Conservation (phyloP, 2,797 vertebrate species). For the Spinibarbus caldwelli region DNA sequence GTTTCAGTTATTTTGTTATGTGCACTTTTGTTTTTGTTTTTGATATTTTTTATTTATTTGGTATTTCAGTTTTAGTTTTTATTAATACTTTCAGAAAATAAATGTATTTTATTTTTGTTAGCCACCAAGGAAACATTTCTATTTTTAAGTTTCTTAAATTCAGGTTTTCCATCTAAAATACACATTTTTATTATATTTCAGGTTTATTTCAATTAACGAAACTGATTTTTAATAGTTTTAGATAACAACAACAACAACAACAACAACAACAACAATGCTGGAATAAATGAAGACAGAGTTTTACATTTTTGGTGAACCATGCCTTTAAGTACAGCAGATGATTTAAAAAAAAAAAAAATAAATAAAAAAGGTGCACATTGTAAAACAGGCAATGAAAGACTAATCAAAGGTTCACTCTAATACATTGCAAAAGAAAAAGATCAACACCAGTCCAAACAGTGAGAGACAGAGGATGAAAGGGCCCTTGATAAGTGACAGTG, state of each 20-base stretch:
- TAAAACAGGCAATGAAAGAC: background rate
- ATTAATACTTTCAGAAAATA: background rate
- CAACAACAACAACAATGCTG: background rate
- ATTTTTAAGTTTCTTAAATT: background rate
- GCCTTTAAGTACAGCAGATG: background rate
- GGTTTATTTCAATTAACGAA: background rate
- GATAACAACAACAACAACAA: background rate
- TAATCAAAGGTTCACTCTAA: conserved; percentile 6
- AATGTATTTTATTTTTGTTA: background rate
- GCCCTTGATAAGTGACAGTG: conserved; percentile 21
- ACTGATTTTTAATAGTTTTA: background rate
- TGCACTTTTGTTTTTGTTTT: background rate
- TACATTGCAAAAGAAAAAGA: background rate
- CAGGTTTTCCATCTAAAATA: background rate
- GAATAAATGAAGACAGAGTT: background rate
- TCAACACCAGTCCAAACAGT: conserved; percentile 9
- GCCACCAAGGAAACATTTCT: background rate
- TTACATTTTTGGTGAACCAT: background rate
- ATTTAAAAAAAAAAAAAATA: conserved; percentile 11
- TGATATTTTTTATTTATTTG: background rate
- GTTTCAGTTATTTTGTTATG: background rate
- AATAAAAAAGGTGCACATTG: no score
- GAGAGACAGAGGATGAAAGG: conserved; percentile 22
- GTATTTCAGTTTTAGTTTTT: background rate
- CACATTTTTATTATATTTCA: background rate